Base-by-base conservation (phyloP, 2,888 invertebrate species). In the Linyphia triangularis region DNA sequence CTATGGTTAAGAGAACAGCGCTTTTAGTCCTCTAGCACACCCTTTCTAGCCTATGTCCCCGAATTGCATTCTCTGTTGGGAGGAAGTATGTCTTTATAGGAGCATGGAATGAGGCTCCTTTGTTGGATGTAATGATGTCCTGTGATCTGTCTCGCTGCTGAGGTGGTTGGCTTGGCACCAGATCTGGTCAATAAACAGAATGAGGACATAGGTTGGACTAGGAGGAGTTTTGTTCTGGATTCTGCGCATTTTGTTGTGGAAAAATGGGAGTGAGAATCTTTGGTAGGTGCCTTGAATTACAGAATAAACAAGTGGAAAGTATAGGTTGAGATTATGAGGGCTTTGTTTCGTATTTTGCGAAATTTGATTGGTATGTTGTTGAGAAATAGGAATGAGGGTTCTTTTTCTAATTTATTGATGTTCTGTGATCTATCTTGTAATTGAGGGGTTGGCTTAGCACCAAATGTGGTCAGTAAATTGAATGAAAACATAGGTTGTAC, bases 1-100 rank as follows among this genome's bases (percentile, higher is more conserved):
- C 16, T 30, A 30, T 30, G 73, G 30, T 30, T 73, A 73, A 73
- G 73, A 73, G 73, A 59, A 73, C 73, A 73, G 73, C 77, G 77
- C 77, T 77, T 77, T 77, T 77, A 61, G 61, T 77, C 24, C 33
- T 77, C 24, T 24, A 30, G 7, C 43, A 51, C 30, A 30, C 30
- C n/a, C 28, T 30, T n/a, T 9, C 59, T 51, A 22, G 5, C 16
- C 70, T 69, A 43, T 70, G 43, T 70, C 40, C 22, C n/a, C 16
- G 70, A 70, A 70, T 70, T 30, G 30, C 59, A 73, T 59, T 73
- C 73, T 70, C 43, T 70, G 40, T 73, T 30, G 33, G 51, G 33
- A 30, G 73, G 13, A 57, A 13, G 33, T 28, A 57, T 30, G 19
- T 51, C 19, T 57, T 57, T 33, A 30, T 51, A 30, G 73, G 30